Percentiles rank a stretch among this genome's conserved stretches.
Conservation (phyloP, 2,888 invertebrate species). For the Ephialtes manifestator region DNA sequence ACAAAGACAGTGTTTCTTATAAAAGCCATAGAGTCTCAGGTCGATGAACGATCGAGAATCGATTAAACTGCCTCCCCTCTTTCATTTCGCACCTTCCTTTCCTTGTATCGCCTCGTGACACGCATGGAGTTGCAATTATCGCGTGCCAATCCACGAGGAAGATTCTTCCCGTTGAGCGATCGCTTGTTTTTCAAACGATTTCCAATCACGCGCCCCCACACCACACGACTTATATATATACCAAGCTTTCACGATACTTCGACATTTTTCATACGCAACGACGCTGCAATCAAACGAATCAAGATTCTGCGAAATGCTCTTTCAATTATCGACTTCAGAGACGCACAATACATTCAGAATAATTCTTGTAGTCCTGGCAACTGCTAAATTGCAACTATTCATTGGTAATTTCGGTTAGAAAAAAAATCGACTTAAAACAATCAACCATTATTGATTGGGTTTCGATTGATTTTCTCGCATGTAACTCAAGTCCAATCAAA, state of each 20-base stretch:
- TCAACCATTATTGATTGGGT: too few species aligned
- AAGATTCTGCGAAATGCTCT: conserved; percentile 28
- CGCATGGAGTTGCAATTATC: conserved; percentile 65
- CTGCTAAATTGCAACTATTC: neutral
- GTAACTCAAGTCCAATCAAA: too few species aligned
- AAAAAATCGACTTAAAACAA: too few species aligned
- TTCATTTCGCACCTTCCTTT: conserved; percentile 61
- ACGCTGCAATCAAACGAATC: conserved; percentile 30
- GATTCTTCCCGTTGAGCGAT: conserved; percentile 61
- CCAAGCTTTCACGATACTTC: conserved; percentile 31
- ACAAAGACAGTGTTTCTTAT: neutral
- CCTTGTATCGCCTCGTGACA: conserved; percentile 57
- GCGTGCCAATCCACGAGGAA: conserved; percentile 63
- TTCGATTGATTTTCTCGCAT: too few species aligned
- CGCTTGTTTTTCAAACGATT: conserved; percentile 61
- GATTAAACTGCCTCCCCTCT: conserved; percentile 28
- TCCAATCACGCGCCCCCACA: conserved; percentile 43
- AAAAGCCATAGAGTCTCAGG: conserved; percentile 12
- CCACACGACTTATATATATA: neutral
- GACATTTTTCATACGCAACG: conserved; percentile 42
- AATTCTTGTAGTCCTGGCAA: neutral
- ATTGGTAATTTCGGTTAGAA: too few species aligned
- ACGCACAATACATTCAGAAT: too few species aligned
- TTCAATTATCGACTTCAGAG: neutral
- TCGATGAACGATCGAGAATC: conserved; percentile 61